Base-by-base conservation (phyloP, 2,797 vertebrate genomes). In the Sphenodon punctatus region DNA sequence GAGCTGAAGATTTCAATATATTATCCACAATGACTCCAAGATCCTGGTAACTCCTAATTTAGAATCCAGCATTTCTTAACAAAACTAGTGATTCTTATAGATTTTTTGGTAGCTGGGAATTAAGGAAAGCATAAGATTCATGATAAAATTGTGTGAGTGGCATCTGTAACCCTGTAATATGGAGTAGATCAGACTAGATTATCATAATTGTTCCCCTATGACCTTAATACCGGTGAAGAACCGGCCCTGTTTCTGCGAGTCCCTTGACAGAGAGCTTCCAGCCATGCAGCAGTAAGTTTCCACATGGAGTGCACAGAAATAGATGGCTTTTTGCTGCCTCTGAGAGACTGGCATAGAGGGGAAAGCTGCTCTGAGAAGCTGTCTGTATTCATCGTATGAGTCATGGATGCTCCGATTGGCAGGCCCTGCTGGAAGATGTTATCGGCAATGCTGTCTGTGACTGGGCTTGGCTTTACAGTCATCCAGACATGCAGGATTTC, bases 221-320 rank as follows among this genome's bases (percentile, higher is more conserved):
- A n/a, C n/a, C n/a, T n/a, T n/a, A n/a, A n/a, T n/a, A 70, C 67
- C 72, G 25, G 65, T 79, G 36, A 82, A 55, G 67, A 22, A 43
- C 55, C 65, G 70, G 78, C 72, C 61, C 46, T 49, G 32, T 80
- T 87, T 89, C 86, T 67, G 25, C 67, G n/a, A 55, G 77, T 48
- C 48, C 71, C 43, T 59, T 82, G 48, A 64, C 49, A 70, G 51
- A 67, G 64, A 45, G 39, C 39, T 51, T 25, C 65, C 69, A 67
- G 56, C 30, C 17, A 10, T 10, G 30, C 53, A 6, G 17, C 53
- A 19, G 27, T 20, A 6, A 53, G 32, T 32, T 34, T 4, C 53
- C 14, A 53, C 9, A 30, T n/a, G n/a, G 45, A n/a, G 17, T 16
- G 53, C 20, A 27, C 32, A 2, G 64, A 39, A 42, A 25, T 27